These are phyloP conservation scores for Saxicola maurus DNA, from an alignment of 2,797 vertebrate species.

Conservation along the genomic window DNA sequence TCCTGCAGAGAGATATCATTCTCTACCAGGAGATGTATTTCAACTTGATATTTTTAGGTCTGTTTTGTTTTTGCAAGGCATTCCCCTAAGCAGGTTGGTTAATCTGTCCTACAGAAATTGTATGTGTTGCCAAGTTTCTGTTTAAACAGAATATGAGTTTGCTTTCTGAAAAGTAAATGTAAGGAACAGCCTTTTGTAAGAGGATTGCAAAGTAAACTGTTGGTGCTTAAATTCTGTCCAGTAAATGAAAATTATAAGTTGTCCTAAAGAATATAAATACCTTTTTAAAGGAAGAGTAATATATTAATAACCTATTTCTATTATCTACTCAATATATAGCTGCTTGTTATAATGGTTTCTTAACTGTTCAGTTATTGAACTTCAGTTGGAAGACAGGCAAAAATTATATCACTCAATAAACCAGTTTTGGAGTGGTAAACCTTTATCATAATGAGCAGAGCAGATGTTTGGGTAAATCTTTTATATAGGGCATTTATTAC, in stretches of 20 bases:
- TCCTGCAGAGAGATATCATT: neutral
- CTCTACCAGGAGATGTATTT: neutral
- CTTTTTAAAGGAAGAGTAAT: neutral
- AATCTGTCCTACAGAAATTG: slow-evolving; percentile 51
- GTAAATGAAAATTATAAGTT: slow-evolving; percentile 2
- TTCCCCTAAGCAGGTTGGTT: slow-evolving; percentile 13
- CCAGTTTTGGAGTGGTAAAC: slow-evolving; percentile 10
- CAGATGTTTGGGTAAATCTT: slow-evolving; percentile 7
- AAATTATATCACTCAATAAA: neutral
- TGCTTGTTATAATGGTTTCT: neutral
- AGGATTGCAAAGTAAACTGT: slow-evolving; percentile 17
- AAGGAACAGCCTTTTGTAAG: neutral
- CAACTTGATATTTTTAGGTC: neutral
- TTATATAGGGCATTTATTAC: neutral
- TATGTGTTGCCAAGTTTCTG: slow-evolving; percentile 45
- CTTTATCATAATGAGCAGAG: slow-evolving; percentile 11
- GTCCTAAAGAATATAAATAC: neutral
- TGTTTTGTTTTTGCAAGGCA: slow-evolving; percentile 27
- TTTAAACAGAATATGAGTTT: slow-evolving; percentile 60
- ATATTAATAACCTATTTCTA: neutral
- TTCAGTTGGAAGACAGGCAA: neutral
- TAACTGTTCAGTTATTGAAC: neutral
- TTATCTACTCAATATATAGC: neutral
- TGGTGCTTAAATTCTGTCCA: slow-evolving; percentile 18
- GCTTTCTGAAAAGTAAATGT: slow-evolving; percentile 45